A percentile compares a stretch with the other conserved stretches of the same genome.
phyloP scores from a whole-genome alignment of 2,888 invertebrate genomes.

The Microplitis deprimator region DNA sequence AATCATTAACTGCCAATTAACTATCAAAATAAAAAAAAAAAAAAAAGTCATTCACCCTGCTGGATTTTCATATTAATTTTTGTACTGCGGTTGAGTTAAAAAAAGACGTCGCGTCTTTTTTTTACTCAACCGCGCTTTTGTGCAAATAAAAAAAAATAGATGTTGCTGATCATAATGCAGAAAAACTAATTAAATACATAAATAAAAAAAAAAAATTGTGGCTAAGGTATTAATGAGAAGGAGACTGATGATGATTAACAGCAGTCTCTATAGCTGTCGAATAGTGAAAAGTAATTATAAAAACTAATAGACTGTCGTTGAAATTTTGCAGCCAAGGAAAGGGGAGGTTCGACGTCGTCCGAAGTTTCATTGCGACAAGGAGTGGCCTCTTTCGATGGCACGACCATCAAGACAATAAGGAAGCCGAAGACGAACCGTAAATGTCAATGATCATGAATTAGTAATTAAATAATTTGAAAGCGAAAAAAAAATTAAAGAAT shows the following conservation, averaged over 20 bases:
- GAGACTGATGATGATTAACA: constrained; percentile 13
- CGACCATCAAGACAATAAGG: constrained; percentile 77
- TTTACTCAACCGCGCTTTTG: not conserved
- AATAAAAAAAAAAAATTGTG: not conserved
- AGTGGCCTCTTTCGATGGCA: constrained; percentile 92
- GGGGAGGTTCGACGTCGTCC: constrained; percentile 87
- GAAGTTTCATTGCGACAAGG: constrained; percentile 91
- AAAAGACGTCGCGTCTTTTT: not conserved
- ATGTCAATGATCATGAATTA: constrained; percentile 59
- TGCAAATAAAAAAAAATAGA: not conserved
- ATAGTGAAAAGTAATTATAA: constrained; percentile 18
- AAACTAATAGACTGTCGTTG: constrained; percentile 40
- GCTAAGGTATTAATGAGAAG: constrained; percentile 1
- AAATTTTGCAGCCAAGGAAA: constrained; percentile 86
- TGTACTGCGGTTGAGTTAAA: not conserved
- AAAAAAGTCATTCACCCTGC: not conserved
- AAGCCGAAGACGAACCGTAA: constrained; percentile 81
- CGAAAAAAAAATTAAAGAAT: not conserved
- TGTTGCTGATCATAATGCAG: not conserved
- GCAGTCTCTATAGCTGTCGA: not conserved
- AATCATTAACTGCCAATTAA: constrained; percentile 13
- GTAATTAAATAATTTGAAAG: constrained; percentile 34
- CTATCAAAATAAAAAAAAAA: constrained; percentile 26
- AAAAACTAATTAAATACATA: not conserved
- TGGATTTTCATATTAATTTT: not conserved